A percentile compares a stretch with the other conserved stretches of the same genome.
phyloP scores from a whole-genome alignment of 2,888 invertebrate species.

The Cerastoderma edule region DNA sequence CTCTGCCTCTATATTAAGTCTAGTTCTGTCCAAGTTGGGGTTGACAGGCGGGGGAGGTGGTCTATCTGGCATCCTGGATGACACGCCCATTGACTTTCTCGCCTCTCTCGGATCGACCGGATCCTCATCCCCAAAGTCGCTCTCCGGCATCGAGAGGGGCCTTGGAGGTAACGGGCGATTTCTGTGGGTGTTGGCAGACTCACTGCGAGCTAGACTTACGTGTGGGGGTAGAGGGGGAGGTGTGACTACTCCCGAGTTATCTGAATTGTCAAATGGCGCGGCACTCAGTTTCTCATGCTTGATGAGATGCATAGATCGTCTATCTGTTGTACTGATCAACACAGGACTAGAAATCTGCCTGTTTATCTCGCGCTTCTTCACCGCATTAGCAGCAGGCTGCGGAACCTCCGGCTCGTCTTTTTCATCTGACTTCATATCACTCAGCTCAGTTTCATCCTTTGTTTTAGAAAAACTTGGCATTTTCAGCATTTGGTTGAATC shows the following conservation, averaged over 20 bases:
- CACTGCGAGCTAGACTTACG: slow-evolving; percentile 43
- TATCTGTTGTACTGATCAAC: slow-evolving; percentile 77
- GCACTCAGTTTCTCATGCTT: slow-evolving; percentile 50
- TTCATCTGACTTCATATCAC: slow-evolving; percentile 29
- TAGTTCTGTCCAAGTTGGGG: slow-evolving; percentile 39
- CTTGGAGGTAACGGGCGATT: slow-evolving; percentile 59
- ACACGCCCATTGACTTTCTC: slow-evolving; percentile 58
- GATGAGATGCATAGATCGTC: slow-evolving; percentile 73
- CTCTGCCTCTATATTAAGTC: slow-evolving; percentile 49
- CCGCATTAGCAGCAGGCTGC: slow-evolving; percentile 47
- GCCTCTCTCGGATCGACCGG: slow-evolving; percentile 18
- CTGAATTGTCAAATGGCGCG: slow-evolving; percentile 21
- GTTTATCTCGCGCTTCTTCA: slow-evolving; percentile 70
- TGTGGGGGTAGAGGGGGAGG: slow-evolving; percentile 63
- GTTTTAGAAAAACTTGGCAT: slow-evolving; percentile 47
- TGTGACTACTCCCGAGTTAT: neutral
- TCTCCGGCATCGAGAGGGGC: slow-evolving; percentile 64
- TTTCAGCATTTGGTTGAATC: slow-evolving; percentile 50
- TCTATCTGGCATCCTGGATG: slow-evolving; percentile 52
- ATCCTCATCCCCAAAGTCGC: slow-evolving; percentile 47
- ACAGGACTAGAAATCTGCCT: slow-evolving; percentile 77
- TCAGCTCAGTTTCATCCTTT: slow-evolving; percentile 15
- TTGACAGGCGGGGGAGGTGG: slow-evolving; percentile 57
- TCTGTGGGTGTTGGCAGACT: slow-evolving; percentile 46
- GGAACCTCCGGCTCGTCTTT: slow-evolving; percentile 33